Conservation (phyloP, 1,140 invertebrate genomes). For the Magallana gigas region DNA sequence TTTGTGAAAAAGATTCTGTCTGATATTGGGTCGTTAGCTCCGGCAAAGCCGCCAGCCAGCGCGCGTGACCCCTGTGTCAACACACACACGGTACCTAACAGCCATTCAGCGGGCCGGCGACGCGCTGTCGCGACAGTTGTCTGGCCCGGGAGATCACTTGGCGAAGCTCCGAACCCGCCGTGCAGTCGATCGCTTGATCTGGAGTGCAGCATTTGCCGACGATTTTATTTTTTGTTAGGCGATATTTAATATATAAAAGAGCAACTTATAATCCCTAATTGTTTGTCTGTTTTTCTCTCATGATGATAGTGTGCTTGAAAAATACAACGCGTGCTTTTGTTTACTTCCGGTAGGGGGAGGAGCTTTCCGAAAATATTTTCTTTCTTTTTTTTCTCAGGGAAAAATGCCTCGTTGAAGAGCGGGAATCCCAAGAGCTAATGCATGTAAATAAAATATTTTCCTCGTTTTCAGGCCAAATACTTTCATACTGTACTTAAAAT, state of each 20-base stretch:
- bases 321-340: slow-evolving; percentile 16
- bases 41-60: slow-evolving; percentile 32
- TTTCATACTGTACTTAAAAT: no score
- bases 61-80: slow-evolving; percentile 31
- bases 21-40: slow-evolving; percentile 37
- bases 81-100: slow-evolving; percentile 32
- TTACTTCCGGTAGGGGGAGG: slow-evolving; percentile 29
- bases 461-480: no score
- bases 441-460: no score
- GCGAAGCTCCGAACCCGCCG: background rate
- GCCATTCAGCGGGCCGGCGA: slow-evolving; percentile 35
- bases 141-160: slow-evolving; percentile 7
- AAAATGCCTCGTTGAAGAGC: no score
- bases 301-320: slow-evolving; percentile 26
- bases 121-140: slow-evolving; percentile 23
- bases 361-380: background rate
- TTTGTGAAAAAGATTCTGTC: slow-evolving; percentile 38
- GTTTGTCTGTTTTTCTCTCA: slow-evolving; percentile 15
- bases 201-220: background rate
- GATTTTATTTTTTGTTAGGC: background rate
- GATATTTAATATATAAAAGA: slow-evolving; percentile 6
- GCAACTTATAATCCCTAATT: slow-evolving; percentile 10
- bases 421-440: no score
- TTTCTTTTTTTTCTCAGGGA: no score
- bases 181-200: background rate